Conservation (phyloP, 2,113 vertebrate genomes). For the Pelmatolapia mariae region DNA sequence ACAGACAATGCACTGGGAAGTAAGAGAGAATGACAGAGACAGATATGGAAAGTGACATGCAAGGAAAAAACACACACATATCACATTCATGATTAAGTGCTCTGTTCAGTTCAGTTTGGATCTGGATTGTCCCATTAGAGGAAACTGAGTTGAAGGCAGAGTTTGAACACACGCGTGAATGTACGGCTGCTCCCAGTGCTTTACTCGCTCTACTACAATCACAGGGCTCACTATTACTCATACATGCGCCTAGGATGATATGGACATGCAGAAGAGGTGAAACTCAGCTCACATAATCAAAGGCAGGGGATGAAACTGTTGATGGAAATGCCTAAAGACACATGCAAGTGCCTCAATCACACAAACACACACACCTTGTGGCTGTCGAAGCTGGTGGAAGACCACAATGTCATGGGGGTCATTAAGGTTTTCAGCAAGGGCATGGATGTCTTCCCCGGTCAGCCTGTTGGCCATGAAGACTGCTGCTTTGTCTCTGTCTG, state of each 20-base stretch:
- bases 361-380: slow-evolving; percentile 74
- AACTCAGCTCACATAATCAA: neutral
- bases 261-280: neutral
- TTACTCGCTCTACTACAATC: neutral
- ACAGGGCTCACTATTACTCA: slow-evolving; percentile 32
- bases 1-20: neutral
- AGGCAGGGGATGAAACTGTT: neutral
- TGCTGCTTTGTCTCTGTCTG: slow-evolving; percentile 89
- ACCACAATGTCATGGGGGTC: slow-evolving; percentile 94
- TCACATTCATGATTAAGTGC: neutral
- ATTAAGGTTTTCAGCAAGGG: slow-evolving; percentile 92
- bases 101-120: neutral
- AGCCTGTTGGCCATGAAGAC: slow-evolving; percentile 94
- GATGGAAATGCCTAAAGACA: neutral
- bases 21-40: neutral
- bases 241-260: neutral
- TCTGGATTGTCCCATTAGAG: neutral
- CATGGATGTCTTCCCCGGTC: slow-evolving; percentile 82
- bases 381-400: slow-evolving; percentile 92
- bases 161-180: neutral
- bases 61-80: neutral
- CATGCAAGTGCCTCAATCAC: neutral
- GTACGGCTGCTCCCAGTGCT: neutral
- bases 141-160: neutral
- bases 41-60: neutral